Evolutionary conservation across 2,113 vertebrate genomes (phyloP), one percentile per base, ranked within the genome.

Genomic region (Oreochromis aureus): DNA sequence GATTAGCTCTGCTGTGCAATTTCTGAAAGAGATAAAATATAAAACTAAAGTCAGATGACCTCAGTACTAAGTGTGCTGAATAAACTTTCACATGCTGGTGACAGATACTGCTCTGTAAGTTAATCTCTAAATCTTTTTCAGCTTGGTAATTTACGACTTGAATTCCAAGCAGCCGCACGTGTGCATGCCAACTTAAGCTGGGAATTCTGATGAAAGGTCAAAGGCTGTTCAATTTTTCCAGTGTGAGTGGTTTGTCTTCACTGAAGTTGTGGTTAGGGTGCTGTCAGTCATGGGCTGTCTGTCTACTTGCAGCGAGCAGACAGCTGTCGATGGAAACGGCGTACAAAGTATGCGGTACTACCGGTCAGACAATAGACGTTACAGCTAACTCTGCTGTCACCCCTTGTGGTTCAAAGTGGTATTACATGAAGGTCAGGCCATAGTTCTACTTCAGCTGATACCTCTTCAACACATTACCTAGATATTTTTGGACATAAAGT

Each of bases 161-260:
- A 82, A 86, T 58, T 92, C 61, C 27, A 39, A 61, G 27, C 34
- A 48, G 39, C 36, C 15, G 8, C 4, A 19, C 10, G 2, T 53
- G 22, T 81, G 48, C 48, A 91, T 69, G 22, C 55, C 39, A 81
- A 80, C 58, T 51, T 56, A 73, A 51, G 55, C 32, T 46, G 32
- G 30, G 73, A 84, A 83, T 85, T 53, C 66, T 51, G 32, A 51
- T 66, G 8, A 39, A 71, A 89, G 82, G 86, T 92, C 82, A 93
- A 86, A 92, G 85, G 10, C 61, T 69, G 61, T 22, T 69, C 61
- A 39, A 83, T 55, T 36, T 81, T 13, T 79, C 41, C 56, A 18
- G 18, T 39, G 66, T 51, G 11, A 81, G 51, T 34, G 79, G 24
- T 83, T 71, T 36, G 46, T 85, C 22, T 73, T 46, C 0, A 4